Percentiles rank a stretch among this genome's conserved stretches.
These are phyloP conservation scores for Cheilosia soror DNA, from an alignment of 2,888 invertebrate species.

Conservation along the genomic window DNA sequence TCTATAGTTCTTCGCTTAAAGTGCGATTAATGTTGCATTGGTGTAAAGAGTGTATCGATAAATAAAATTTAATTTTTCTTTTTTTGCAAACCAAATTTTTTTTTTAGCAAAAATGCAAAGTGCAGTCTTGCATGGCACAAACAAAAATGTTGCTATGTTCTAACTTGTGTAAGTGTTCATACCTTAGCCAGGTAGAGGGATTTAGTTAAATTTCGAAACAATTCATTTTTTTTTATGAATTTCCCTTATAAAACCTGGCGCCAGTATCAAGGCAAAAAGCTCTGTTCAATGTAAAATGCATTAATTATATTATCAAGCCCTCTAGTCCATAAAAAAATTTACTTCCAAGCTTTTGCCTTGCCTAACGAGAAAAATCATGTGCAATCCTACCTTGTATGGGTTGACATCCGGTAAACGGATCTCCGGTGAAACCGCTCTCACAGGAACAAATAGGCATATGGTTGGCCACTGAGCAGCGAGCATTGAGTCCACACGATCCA, in stretches of 20 bases:
- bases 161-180: constrained; percentile 76
- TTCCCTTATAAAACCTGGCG: constrained; percentile 38
- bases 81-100: background rate
- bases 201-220: background rate
- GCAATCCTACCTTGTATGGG: constrained; percentile 83
- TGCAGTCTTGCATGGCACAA: constrained; percentile 55
- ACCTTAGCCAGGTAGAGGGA: constrained; percentile 54
- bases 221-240: background rate
- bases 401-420: constrained; percentile 88
- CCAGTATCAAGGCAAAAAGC: constrained; percentile 68
- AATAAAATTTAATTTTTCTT: background rate
- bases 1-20: background rate
- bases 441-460: constrained; percentile 92
- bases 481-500: constrained; percentile 87
- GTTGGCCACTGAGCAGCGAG: constrained; percentile 86
- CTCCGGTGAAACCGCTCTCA: constrained; percentile 91
- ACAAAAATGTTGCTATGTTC: constrained; percentile 69
- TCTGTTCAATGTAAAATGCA: constrained; percentile 44
- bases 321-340: constrained; percentile 35
- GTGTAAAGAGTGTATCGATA: constrained; percentile 41
- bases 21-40: background rate
- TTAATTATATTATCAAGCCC: constrained; percentile 59
- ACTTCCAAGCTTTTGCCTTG: constrained; percentile 77
- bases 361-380: constrained; percentile 76
- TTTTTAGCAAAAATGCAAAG: constrained; percentile 55